A percentile compares a stretch with the other conserved stretches of the same genome.
These are phyloP conservation scores for Bovichtus diacanthus DNA, from an alignment of 2,797 vertebrate genomes.

Conservation along the genomic window DNA sequence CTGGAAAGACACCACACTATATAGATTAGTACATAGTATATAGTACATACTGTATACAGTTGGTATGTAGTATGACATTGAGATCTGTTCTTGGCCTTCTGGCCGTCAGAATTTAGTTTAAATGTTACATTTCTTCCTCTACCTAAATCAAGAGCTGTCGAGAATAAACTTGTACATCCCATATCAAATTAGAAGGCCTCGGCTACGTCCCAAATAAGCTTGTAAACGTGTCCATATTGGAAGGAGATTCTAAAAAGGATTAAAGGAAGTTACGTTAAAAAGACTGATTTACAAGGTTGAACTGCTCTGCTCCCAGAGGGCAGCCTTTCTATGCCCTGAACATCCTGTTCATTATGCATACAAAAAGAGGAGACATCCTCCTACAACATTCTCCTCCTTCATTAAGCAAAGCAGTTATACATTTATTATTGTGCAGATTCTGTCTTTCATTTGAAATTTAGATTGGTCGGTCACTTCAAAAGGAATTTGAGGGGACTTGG, in stretches of 20 bases:
- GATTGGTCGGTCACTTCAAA: constrained; percentile 97
- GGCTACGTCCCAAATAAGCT: constrained; percentile 54
- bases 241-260: constrained; percentile 70
- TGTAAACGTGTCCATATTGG: constrained; percentile 65
- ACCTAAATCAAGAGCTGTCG: constrained; percentile 19
- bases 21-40: not conserved
- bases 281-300: constrained; percentile 78
- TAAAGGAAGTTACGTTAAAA: constrained; percentile 80
- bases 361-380: constrained; percentile 84
- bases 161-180: constrained; percentile 26
- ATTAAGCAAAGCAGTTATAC: constrained; percentile 87
- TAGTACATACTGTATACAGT: not conserved
- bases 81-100: not conserved
- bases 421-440: constrained; percentile 95
- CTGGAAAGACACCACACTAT: not conserved
- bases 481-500: constrained; percentile 90
- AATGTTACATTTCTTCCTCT: constrained; percentile 1
- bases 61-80: not conserved
- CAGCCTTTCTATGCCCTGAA: constrained; percentile 74
- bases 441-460: constrained; percentile 96
- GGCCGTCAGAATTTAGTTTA: constrained; percentile 3
- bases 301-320: constrained; percentile 64
- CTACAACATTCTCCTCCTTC: constrained; percentile 84
- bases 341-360: constrained; percentile 83
- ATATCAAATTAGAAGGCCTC: constrained; percentile 38